phyloP scores from a whole-genome alignment of 2,888 invertebrate species.

The Sesia bembeciformis region DNA sequence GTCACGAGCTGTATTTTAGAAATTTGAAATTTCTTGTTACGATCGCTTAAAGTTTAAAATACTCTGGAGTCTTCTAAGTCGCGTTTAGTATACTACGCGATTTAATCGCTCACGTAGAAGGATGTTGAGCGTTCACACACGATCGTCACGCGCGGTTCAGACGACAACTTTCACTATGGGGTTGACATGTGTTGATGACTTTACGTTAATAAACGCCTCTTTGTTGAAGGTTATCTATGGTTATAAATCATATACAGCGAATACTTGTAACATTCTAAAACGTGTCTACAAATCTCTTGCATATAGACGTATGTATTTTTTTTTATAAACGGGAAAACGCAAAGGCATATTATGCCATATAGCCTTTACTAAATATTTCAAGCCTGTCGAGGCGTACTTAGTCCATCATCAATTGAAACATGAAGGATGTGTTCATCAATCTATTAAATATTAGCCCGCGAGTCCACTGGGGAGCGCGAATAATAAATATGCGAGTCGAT shows the following conservation, averaged over 20 bases:
- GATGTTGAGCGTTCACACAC: constrained; percentile 37
- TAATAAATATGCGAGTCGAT: too few relatives aligned
- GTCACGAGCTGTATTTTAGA: constrained; percentile 27
- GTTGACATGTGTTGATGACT: constrained; percentile 12
- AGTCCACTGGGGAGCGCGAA: too few relatives aligned
- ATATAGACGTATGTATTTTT: too few relatives aligned
- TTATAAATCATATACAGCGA: constrained; percentile 5
- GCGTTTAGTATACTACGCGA: constrained; percentile 14
- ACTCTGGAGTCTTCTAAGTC: constrained; percentile 2
- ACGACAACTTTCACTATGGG: constrained; percentile 39
- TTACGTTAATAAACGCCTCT: constrained; percentile 23
- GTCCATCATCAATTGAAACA: too few relatives aligned
- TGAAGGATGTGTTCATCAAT: too few relatives aligned
- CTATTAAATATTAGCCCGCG: too few relatives aligned
- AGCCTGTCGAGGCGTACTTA: too few relatives aligned
- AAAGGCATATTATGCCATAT: too few relatives aligned
- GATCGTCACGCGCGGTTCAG: constrained; percentile 33
- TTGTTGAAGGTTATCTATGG: constrained; percentile 40
- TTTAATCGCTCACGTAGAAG: constrained; percentile 53
- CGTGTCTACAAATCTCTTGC: too few relatives aligned
- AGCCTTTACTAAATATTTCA: too few relatives aligned
- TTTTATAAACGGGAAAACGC: too few relatives aligned
- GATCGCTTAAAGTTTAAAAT: constrained; percentile 22
- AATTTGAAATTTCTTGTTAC: constrained; percentile 18
- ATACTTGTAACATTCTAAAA: too few relatives aligned